phyloP scores from a whole-genome alignment of 2,888 invertebrate species.

The Thymelicus acteon region DNA sequence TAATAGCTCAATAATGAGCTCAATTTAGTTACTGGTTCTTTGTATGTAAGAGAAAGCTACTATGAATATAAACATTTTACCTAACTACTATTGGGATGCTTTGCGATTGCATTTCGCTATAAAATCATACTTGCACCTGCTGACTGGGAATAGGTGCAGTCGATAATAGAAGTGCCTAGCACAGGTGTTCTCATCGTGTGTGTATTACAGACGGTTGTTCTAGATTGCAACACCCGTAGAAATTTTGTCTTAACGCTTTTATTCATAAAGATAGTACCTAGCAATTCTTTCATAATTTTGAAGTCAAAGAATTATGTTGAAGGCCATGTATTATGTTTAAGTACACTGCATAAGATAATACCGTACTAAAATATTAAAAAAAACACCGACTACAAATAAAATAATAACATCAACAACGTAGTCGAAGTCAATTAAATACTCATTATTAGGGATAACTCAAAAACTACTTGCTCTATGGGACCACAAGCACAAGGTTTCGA shows the following conservation, averaged over 20 bases:
- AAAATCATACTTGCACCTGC: constrained; percentile 19
- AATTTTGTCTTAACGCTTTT: not conserved
- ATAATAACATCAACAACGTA: no score
- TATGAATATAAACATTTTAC: not conserved
- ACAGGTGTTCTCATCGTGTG: constrained; percentile 22
- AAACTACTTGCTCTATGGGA: no score
- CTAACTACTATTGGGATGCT: not conserved
- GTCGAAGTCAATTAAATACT: no score
- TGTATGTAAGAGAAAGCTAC: not conserved
- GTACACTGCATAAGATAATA: no score
- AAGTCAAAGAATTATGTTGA: no score
- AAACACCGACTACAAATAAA: no score
- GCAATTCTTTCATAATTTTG: not conserved
- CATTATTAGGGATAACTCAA: no score
- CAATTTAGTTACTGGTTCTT: no score
- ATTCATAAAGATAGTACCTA: not conserved
- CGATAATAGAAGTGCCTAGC: constrained; percentile 25
- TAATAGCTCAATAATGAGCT: no score
- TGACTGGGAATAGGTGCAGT: constrained; percentile 21
- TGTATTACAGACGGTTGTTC: constrained; percentile 11
- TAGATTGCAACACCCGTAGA: constrained; percentile 2
- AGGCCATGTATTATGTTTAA: no score
- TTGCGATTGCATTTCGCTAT: constrained; percentile 14
- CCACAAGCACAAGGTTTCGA: no score
- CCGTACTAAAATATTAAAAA: no score